Evolutionary conservation across 2,113 vertebrate genomes (phyloP).

Genomic region (Gadus chalcogrammus): DNA sequence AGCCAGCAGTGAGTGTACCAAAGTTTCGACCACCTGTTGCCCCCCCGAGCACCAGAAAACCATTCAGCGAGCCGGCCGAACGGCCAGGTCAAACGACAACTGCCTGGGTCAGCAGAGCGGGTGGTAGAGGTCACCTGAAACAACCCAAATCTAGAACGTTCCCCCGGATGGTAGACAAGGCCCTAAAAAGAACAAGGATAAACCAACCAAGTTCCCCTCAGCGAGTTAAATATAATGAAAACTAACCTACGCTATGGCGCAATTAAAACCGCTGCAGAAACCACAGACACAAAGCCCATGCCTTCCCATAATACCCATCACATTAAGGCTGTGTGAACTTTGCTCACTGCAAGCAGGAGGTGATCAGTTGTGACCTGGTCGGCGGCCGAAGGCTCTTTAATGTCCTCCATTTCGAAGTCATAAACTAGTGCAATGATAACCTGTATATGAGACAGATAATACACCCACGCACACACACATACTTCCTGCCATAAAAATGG

Average conservation of each 20-base stretch:
- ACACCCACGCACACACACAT: slow-evolving; percentile 36
- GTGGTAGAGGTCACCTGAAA: slow-evolving; percentile 9
- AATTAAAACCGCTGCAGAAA: slow-evolving; percentile 9
- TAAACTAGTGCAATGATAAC: slow-evolving; percentile 78
- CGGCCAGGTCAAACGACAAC: slow-evolving; percentile 4
- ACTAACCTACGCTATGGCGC: too few relatives aligned
- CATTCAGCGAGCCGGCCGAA: too few relatives aligned
- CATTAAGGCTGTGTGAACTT: slow-evolving; percentile 68
- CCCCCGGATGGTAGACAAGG: slow-evolving; percentile 1
- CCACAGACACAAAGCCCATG: slow-evolving; percentile 40
- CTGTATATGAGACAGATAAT: slow-evolving; percentile 37
- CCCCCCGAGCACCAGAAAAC: slow-evolving; percentile 1
- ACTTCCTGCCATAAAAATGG: slow-evolving; percentile 71
- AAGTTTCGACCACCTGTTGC: slow-evolving; percentile 10
- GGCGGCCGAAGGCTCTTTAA: slow-evolving; percentile 65
- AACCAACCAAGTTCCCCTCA: slow-evolving; percentile 25
- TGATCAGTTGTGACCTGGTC: slow-evolving; percentile 66
- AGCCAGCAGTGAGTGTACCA: too few relatives aligned
- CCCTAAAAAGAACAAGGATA: slow-evolving; percentile 16
- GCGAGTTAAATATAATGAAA: not conserved
- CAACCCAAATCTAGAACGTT: slow-evolving; percentile 2
- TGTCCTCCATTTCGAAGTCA: slow-evolving; percentile 57
- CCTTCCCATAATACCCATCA: slow-evolving; percentile 56
- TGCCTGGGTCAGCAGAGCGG: not conserved
- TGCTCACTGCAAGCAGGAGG: slow-evolving; percentile 69